Evolutionary conservation across 2,113 vertebrate species (phyloP).

Genomic region (Aphyosemion australe): DNA sequence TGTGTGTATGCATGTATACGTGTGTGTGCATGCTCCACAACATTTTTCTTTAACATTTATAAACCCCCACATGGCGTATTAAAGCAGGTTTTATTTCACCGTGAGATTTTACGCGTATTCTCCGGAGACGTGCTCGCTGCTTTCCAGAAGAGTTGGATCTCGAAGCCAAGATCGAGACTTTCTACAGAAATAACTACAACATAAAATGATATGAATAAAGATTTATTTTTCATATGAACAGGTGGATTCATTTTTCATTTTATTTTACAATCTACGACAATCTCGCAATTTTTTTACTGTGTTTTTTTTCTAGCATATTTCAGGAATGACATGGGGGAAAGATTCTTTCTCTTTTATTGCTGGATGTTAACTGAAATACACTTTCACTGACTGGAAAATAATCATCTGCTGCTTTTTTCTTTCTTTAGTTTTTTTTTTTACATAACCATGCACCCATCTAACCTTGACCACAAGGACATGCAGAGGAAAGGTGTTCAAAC

Average conservation of each 20-base stretch:
- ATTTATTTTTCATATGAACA: slow-evolving; percentile 90
- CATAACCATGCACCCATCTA: slow-evolving; percentile 96
- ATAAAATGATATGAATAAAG: slow-evolving; percentile 89
- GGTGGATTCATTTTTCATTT: slow-evolving; percentile 79
- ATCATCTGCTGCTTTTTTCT: slow-evolving; percentile 89
- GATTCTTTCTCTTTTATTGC: slow-evolving; percentile 87
- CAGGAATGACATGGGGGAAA: slow-evolving; percentile 82
- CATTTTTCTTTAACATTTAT: slow-evolving; percentile 18
- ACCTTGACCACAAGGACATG: slow-evolving; percentile 98
- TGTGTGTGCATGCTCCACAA: slow-evolving; percentile 20
- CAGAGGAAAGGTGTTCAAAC: slow-evolving; percentile 86
- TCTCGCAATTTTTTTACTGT: slow-evolving; percentile 81
- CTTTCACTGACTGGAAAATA: slow-evolving; percentile 89
- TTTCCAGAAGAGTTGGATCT: background rate
- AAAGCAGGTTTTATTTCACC: slow-evolving; percentile 29
- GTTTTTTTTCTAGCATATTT: slow-evolving; percentile 87
- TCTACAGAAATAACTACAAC: slow-evolving; percentile 73
- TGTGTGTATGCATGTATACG: background rate
- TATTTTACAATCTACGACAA: slow-evolving; percentile 94
- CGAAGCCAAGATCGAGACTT: slow-evolving; percentile 9
- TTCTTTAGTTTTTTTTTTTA: slow-evolving; percentile 33
- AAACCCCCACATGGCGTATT: slow-evolving; percentile 8
- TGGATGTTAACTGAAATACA: slow-evolving; percentile 96
- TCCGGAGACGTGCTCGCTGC: slow-evolving; percentile 5
- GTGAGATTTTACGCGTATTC: slow-evolving; percentile 12